Percentiles rank a stretch among this genome's conserved stretches.
Evolutionary conservation across 2,113 vertebrate genomes (phyloP).

Genomic region (Ceyx melanurus): DNA sequence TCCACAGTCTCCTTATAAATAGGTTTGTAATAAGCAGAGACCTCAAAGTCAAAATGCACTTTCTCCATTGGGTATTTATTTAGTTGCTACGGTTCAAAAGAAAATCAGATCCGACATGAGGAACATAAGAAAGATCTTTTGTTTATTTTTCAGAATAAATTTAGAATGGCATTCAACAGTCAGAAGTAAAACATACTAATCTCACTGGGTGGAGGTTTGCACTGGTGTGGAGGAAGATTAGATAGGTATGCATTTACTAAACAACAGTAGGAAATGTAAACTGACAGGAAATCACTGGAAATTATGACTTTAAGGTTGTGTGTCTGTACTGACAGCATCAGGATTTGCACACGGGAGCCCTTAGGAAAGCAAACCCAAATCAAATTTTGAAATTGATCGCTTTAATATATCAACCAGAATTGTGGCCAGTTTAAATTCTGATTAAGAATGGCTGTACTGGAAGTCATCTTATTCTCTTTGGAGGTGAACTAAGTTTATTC

Average conservation of each 20-base stretch:
- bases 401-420: neutral
- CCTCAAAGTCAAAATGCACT: neutral
- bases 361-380: neutral
- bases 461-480: neutral
- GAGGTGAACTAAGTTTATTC: neutral
- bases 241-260: neutral
- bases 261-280: neutral
- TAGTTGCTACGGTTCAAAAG: neutral
- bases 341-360: neutral
- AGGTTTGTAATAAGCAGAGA: neutral
- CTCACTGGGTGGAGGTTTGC: neutral
- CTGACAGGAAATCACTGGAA: neutral
- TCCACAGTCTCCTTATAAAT: neutral
- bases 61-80: neutral
- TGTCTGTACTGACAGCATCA: neutral
- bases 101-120: neutral
- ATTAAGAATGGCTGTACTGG: neutral
- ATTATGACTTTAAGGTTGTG: neutral
- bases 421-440: neutral
- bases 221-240: neutral
- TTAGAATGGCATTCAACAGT: neutral
- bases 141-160: neutral
- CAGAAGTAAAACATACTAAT: neutral
- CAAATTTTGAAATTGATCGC: neutral
- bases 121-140: neutral